phyloP scores from a whole-genome alignment of 2,113 vertebrate genomes.

The Cyprinodon brontotheroides region DNA sequence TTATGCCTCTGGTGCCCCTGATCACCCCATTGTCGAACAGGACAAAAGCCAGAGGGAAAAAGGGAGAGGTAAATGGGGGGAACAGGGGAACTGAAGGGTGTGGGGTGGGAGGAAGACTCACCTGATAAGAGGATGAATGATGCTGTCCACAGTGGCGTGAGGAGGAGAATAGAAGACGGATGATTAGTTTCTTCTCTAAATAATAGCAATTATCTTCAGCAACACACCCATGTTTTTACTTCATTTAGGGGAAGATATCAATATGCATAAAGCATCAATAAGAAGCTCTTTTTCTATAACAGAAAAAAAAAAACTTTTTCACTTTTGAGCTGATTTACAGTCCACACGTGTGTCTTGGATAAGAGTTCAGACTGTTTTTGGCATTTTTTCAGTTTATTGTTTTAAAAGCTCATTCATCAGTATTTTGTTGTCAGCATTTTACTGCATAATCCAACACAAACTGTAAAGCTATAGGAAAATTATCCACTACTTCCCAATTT shows the following conservation, averaged over 20 bases:
- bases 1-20: slow-evolving; percentile 34
- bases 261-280: neutral
- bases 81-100: slow-evolving; percentile 2
- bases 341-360: neutral
- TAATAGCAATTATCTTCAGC: neutral
- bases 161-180: slow-evolving; percentile 28
- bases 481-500: neutral
- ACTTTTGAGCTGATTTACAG: neutral
- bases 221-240: neutral
- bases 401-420: neutral
- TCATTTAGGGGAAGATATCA: neutral
- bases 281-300: neutral
- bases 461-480: neutral
- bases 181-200: slow-evolving; percentile 16
- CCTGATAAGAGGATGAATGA: slow-evolving; percentile 77
- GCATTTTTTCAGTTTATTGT: neutral
- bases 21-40: slow-evolving; percentile 66
- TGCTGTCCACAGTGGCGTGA: slow-evolving; percentile 52
- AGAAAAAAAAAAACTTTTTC: neutral
- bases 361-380: neutral
- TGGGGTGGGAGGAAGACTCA: slow-evolving; percentile 27
- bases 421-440: neutral
- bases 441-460: neutral
- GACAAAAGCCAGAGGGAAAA: slow-evolving; percentile 65
- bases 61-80: slow-evolving; percentile 44